Evolutionary conservation across 1,140 invertebrate species (phyloP), one percentile per base, ranked within the genome.

Genomic region (Pachypeltis micranthus): DNA sequence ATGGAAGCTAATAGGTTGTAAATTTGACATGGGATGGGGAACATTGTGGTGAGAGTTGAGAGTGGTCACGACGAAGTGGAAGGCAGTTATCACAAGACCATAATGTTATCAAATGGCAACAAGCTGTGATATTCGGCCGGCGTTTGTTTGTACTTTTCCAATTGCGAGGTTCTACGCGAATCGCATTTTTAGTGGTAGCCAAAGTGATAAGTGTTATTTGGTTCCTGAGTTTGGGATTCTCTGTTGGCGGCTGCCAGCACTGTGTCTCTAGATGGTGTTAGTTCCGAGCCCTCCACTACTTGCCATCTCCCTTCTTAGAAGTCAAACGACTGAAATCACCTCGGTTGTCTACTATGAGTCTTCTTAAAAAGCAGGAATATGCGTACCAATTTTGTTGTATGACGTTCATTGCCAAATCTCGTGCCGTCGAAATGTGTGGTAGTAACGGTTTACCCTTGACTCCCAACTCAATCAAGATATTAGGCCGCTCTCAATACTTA

Each of bases 401-500:
- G 68, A 95, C 91, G 54, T 94, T 92, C 75, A 93, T 94, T 77
- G 92, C 93, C 0, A 86, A 85, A 70, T 85, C 85, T 71, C 91
- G 96, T 75, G 86, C 90, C 39, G 86, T 87, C 63, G 93, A 97
- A 77, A 85, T 87, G 61, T 97, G 94, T 77, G 94, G 93, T 7
- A 91, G 88, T 62, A 97, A 98, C 79, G 94, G 95, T 16, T 77
- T 98, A 29, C 95, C 94, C 0, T 76, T 97, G 12, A 98, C 94
- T 1, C 93, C 93, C 21, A 96, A 96, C 77, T 96, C 93, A 0
- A 93, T 97, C 61, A 88, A 89, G 62, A 95, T 98, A 70, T 79
- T 93, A 60, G 95, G 95, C 19, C 81, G 85, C 70, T 89, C 93
- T 59, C 91, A 95, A 72, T 78, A 83, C 55, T 76, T 97, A 1